These are phyloP conservation scores for Salvelinus alpinus DNA, from an alignment of 2,113 vertebrate genomes.

Conservation along the genomic window DNA sequence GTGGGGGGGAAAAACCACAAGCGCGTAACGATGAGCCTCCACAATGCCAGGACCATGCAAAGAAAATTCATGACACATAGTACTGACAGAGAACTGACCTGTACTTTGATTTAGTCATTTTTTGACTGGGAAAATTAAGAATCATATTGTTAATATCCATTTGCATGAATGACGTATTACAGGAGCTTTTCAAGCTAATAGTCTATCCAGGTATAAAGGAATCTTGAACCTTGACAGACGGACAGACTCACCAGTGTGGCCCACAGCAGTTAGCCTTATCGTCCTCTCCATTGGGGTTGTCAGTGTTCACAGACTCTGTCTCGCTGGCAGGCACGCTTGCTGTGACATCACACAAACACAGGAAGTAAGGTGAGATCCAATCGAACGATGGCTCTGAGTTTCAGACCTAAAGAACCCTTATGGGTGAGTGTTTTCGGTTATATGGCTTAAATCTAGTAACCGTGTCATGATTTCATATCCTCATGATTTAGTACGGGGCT, in stretches of 20 bases:
- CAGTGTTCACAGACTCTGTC: constrained; percentile 91
- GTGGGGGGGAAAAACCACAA: no score
- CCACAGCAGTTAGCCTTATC: constrained; percentile 84
- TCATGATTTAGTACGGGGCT: background rate
- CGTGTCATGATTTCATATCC: background rate
- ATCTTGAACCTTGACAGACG: background rate
- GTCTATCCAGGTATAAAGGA: background rate
- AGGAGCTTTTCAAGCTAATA: background rate
- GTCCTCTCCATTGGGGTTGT: constrained; percentile 84
- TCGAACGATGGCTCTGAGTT: background rate
- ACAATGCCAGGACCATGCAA: no score
- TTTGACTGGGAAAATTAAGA: constrained; percentile 82
- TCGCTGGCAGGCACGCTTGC: constrained; percentile 93
- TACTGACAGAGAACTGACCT: constrained; percentile 81
- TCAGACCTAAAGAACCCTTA: background rate
- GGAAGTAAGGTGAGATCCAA: constrained; percentile 17
- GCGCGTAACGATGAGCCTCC: no score
- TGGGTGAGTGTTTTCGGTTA: no score
- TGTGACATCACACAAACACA: constrained; percentile 63
- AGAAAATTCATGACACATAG: no score
- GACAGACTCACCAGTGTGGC: constrained; percentile 80
- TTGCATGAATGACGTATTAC: background rate
- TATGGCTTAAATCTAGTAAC: background rate
- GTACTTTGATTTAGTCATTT: constrained; percentile 97
- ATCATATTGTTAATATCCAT: constrained; percentile 36